Evolutionary conservation across 2,113 vertebrate species (phyloP).

Genomic region (Chloropsis cyanopogon): DNA sequence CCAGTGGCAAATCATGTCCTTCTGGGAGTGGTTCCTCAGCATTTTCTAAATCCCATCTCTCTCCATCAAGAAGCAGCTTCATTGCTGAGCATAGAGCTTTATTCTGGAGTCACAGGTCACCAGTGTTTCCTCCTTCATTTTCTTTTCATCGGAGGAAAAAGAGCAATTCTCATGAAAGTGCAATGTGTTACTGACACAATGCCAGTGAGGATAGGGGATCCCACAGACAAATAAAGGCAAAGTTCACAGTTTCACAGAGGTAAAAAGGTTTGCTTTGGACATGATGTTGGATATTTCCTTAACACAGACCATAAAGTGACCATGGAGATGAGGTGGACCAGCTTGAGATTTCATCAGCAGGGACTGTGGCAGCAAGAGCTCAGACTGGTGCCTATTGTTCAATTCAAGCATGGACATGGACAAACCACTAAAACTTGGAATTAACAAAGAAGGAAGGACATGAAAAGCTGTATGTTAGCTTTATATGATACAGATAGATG

Average conservation of each 20-base stretch:
- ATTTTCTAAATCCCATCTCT: background rate
- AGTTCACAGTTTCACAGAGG: background rate
- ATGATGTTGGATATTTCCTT: background rate
- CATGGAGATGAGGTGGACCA: fast-evolving
- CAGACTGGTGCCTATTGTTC: background rate
- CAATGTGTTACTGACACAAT: background rate
- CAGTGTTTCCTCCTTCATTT: background rate
- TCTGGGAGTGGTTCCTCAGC: background rate
- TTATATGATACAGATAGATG: background rate
- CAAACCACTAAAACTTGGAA: background rate
- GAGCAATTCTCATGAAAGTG: background rate
- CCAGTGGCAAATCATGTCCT: background rate
- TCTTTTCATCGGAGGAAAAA: background rate
- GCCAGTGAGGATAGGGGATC: background rate
- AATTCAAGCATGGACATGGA: background rate
- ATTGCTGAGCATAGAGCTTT: background rate
- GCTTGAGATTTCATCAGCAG: background rate
- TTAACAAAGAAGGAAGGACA: background rate
- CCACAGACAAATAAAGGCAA: background rate
- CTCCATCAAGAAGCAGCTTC: background rate
- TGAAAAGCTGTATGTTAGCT: background rate
- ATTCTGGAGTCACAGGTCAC: background rate
- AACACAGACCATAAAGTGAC: background rate
- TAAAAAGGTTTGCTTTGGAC: background rate
- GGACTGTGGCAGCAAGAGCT: background rate